Percentiles rank a stretch among this genome's conserved stretches.
These are phyloP conservation scores for Cataglyphis altisquamis DNA, from an alignment of 2,888 invertebrate species.

Conservation along the genomic window DNA sequence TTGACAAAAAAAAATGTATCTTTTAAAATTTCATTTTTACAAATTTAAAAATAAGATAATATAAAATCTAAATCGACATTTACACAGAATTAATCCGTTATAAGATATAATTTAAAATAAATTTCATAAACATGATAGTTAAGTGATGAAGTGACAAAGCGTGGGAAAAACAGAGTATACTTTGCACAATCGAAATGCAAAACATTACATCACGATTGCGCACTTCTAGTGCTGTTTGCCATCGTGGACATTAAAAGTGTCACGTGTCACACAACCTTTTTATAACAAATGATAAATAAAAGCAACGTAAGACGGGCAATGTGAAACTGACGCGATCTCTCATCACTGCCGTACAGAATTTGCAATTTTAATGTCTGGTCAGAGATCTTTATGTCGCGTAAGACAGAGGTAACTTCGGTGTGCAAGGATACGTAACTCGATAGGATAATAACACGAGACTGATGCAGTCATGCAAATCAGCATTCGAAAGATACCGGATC, in stretches of 20 bases:
- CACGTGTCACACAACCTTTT: slow-evolving; percentile 24
- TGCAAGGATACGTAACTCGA: slow-evolving; percentile 68
- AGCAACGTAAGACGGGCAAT: slow-evolving; percentile 32
- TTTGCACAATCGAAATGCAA: background rate
- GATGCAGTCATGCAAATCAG: slow-evolving; percentile 71
- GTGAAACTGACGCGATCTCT: slow-evolving; percentile 59
- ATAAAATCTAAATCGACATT: background rate
- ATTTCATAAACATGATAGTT: background rate
- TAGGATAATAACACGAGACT: slow-evolving; percentile 69
- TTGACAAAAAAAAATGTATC: background rate
- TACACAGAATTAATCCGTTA: background rate
- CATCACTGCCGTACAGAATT: slow-evolving; percentile 76
- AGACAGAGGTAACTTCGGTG: slow-evolving; percentile 48
- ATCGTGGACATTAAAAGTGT: slow-evolving; percentile 9
- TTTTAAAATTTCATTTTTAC: background rate
- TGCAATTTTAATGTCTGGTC: slow-evolving; percentile 80
- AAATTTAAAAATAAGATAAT: background rate
- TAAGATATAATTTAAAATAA: background rate
- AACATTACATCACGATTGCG: background rate
- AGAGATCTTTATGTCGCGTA: slow-evolving; percentile 52
- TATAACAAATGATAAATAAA: slow-evolving; percentile 33
- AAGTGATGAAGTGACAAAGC: background rate
- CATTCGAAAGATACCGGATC: slow-evolving; percentile 61
- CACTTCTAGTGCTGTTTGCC: background rate
- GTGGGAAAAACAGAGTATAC: background rate